Percentiles rank a stretch among this genome's conserved stretches.
These are phyloP conservation scores for Balaenoptera acutorostrata DNA, from an alignment of 2,113 vertebrate species.

Conservation along the genomic window DNA sequence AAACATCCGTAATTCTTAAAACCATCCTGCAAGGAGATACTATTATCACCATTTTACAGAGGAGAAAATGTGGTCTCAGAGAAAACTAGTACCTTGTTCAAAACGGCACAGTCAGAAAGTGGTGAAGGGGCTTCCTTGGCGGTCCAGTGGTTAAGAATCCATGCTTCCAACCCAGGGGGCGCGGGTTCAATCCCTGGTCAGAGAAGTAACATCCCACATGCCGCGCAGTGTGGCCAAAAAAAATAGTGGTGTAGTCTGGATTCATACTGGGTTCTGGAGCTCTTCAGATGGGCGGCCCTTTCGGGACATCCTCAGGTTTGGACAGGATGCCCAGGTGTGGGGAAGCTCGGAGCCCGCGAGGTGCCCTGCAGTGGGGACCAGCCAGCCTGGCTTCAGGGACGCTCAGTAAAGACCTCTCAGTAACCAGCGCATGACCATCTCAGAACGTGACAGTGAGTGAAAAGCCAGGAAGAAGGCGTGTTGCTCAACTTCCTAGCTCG, in stretches of 20 bases:
- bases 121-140: background rate
- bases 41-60: background rate
- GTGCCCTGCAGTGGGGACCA: too few species aligned
- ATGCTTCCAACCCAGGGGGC: background rate
- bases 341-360: background rate
- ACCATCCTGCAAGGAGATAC: background rate
- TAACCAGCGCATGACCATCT: background rate
- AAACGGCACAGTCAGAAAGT: background rate
- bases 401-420: background rate
- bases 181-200: background rate
- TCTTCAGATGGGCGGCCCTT: background rate
- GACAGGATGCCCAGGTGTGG: background rate
- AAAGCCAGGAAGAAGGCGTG: fast-evolving
- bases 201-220: background rate
- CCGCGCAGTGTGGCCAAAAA: background rate
- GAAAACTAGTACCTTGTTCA: background rate
- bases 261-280: background rate
- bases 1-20: background rate
- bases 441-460: background rate
- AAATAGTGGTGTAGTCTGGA: background rate
- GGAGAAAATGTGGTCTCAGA: background rate
- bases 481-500: fast-evolving
- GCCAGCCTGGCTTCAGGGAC: background rate
- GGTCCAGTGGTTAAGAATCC: background rate
- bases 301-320: background rate